Percentiles rank a stretch among this genome's conserved stretches.
These are phyloP conservation scores for Flexamia atlantica DNA, from an alignment of 2,888 invertebrate species.

Conservation along the genomic window DNA sequence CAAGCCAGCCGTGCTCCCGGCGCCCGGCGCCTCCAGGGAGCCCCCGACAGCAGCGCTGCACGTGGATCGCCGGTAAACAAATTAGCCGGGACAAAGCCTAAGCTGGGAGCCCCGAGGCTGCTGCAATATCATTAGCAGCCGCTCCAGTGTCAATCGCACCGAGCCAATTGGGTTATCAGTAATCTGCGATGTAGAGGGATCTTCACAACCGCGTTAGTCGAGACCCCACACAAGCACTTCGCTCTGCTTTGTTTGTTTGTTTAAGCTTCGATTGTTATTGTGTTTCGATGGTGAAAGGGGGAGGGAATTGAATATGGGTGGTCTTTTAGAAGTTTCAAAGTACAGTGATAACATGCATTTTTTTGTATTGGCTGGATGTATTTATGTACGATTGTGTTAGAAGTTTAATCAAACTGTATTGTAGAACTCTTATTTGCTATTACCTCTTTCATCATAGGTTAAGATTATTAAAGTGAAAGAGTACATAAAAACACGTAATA, in stretches of 20 bases:
- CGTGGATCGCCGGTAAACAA: slow-evolving; percentile 19
- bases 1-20: too few species aligned
- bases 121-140: slow-evolving; percentile 49
- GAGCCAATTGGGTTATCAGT: slow-evolving; percentile 26
- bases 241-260: slow-evolving; percentile 6
- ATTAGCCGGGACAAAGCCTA: slow-evolving; percentile 29
- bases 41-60: background rate
- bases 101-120: slow-evolving; percentile 35
- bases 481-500: too few species aligned
- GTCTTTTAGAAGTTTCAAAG: too few species aligned
- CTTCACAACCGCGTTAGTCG: slow-evolving; percentile 4
- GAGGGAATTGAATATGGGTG: background rate
- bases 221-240: slow-evolving; percentile 1
- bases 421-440: too few species aligned
- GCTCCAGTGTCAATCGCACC: slow-evolving; percentile 23
- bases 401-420: too few species aligned
- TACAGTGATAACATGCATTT: too few species aligned
- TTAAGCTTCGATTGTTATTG: background rate
- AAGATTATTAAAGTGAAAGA: too few species aligned
- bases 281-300: background rate
- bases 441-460: too few species aligned
- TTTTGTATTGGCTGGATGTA: too few species aligned
- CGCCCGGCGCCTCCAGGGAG: background rate
- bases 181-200: slow-evolving; percentile 20
- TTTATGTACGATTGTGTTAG: too few species aligned